Evolutionary conservation across 64 coral and sea anemone genomes (phyloP), one percentile per base, ranked within the genome.

Genomic region (Actinia equina): DNA sequence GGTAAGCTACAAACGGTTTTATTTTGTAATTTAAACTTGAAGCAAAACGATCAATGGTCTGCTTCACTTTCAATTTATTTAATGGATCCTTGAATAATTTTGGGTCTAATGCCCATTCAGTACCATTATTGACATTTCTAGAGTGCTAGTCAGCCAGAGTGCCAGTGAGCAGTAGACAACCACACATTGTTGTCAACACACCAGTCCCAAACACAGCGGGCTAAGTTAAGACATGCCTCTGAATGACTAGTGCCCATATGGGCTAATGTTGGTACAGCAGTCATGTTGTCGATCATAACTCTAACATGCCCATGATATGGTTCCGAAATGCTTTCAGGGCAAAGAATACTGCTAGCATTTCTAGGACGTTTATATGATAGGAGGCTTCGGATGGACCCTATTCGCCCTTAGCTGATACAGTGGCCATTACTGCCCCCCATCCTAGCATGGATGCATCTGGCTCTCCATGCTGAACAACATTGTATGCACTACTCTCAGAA

Each of bases 211-310:
- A 89, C 58, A 54, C 43, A 49, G 26, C 45, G 37, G 54, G 42
- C 79, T 26, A 89, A 77, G 30, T 53, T 23, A 27, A 82, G 82
- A 43, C 41, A 60, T 45, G 51, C 51, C 22, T 43, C 15, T 23
- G 79, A 84, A 23, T 86, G 89, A 71, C 83, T 91, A 18, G 89
- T 91, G 30, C 89, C 83, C 89, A 91, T 86, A 16, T 91, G 23
- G n/a, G 22, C 30, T 64, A 91, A 45, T 51, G 56, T 82, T 52
- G 63, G 43, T 52, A 79, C 59, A 44, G 85, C 90, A 51, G 84
- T 91, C 19, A 59, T 82, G 46, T 49, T 49, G 46, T 49, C 4
- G 7, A 49, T 49, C 46, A 49, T 49, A 49, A 49, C 46, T 49
- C 46, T 49, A 49, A 49, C 46, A 49, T 49, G 46, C 46, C 46